phyloP scores from a whole-genome alignment of 2,888 invertebrate species.

The Abscondita cerata region DNA sequence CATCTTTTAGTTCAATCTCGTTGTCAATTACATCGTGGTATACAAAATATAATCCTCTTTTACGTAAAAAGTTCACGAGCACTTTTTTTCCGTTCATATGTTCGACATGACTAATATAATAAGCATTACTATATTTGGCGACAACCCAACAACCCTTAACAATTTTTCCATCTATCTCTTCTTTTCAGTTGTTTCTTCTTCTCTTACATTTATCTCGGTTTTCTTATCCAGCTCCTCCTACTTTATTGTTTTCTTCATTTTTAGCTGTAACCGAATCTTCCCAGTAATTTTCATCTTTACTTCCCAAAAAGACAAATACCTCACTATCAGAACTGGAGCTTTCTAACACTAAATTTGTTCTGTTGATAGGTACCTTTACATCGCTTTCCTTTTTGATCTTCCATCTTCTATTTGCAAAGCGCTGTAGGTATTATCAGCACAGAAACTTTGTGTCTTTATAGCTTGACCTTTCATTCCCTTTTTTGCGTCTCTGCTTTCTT shows the following conservation, averaged over 20 bases:
- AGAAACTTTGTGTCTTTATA: too few species aligned
- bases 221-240: too few species aligned
- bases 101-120: not conserved
- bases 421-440: too few species aligned
- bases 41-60: constrained; percentile 1
- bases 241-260: not conserved
- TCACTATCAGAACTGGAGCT: too few species aligned
- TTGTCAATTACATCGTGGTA: not conserved
- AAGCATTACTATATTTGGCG: not conserved
- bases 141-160: too few species aligned
- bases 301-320: not conserved
- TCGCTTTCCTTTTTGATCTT: too few species aligned
- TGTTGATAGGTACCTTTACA: too few species aligned
- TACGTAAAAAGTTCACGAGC: not conserved
- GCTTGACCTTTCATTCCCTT: not conserved
- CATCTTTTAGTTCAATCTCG: not conserved
- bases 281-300: not conserved
- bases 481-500: not conserved
- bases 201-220: too few species aligned
- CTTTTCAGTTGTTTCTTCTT: too few species aligned
- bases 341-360: constrained; percentile 1
- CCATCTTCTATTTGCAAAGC: too few species aligned
- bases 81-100: not conserved
- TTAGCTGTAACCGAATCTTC: not conserved
- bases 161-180: too few species aligned